These are phyloP conservation scores for Ruditapes philippinarum DNA, from an alignment of 1,140 invertebrate genomes.

Conservation along the genomic window DNA sequence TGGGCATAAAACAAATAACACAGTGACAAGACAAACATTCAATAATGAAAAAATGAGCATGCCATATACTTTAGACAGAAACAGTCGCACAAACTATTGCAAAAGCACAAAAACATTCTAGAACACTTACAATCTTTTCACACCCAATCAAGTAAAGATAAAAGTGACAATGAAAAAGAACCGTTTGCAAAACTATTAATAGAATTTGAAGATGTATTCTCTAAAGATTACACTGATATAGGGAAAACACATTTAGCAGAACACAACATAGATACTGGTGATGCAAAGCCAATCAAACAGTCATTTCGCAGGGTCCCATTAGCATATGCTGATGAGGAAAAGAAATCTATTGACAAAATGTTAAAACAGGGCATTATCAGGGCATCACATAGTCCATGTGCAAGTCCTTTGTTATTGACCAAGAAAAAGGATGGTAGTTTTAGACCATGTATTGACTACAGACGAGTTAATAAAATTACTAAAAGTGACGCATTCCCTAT, in stretches of 20 bases:
- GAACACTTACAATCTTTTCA: neutral
- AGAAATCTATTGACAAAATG: slow-evolving; percentile 7
- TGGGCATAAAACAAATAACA: neutral
- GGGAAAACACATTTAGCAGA: slow-evolving; percentile 59
- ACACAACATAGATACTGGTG: slow-evolving; percentile 65
- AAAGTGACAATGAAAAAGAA: neutral
- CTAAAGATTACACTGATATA: slow-evolving; percentile 52
- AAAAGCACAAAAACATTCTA: neutral
- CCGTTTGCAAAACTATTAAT: neutral
- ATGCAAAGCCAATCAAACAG: slow-evolving; percentile 61
- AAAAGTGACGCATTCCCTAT: slow-evolving; percentile 75
- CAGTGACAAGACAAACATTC: neutral
- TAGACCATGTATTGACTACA: slow-evolving; percentile 88
- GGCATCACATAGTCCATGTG: neutral
- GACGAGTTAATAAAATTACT: slow-evolving; percentile 70
- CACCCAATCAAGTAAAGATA: neutral
- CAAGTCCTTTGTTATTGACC: neutral
- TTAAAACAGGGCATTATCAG: neutral
- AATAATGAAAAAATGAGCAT: neutral
- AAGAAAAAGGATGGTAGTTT: slow-evolving; percentile 88
- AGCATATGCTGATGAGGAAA: neutral
- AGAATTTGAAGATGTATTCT: slow-evolving; percentile 47
- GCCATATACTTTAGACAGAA: neutral
- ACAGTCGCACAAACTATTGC: too few species aligned
- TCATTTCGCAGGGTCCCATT: slow-evolving; percentile 46